Base-by-base conservation (phyloP, 2,113 vertebrate species). In the Addax nasomaculatus region DNA sequence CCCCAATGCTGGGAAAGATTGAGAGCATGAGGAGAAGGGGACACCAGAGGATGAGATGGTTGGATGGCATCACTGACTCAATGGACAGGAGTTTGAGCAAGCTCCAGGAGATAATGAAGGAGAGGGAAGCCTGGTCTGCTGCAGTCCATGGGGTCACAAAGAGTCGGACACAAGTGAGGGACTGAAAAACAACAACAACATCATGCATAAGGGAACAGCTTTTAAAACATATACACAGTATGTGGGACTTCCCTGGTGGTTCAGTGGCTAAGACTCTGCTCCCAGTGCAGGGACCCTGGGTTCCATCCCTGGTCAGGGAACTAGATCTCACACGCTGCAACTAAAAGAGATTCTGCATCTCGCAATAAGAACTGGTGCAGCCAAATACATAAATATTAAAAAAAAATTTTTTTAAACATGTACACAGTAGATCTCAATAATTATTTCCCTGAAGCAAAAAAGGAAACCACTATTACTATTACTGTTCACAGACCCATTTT, bases 101-200 rank as follows among this genome's bases (percentile, higher is more conserved):
- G 5, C 19, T 39, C n/a, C 19, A 39, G 10, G n/a, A 70, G n/a
- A 36, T 39, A 12, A 39, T 70, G 10, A 39, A 70, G n/a, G n/a
- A 39, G 19, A 70, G n/a, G 9, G 64, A 36, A 70, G n/a, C n/a
- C 67, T 70, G n/a, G 67, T 23, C n/a, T 70, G 67, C 19, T 70
- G 67, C n/a, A 36, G 67, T 70, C n/a, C 19, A 36, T 39, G 67
- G 67, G n/a, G 19, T 23, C 9, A 70, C n/a, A 39, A 23, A 70
- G 67, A 39, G 67, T 23, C 0, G 0, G n/a, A 70, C 67, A 39
- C 1, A 11, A 39, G 2, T 12, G 19, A 39, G 8, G n/a, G 10
- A 3, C n/a, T 70, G 67, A 43, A 43, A 36, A 36, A 21, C 64
- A 70, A n/a, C 3, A 64, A 67, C 17, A 36, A 36, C 16, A 43